Evolutionary conservation across 2,113 vertebrate genomes (phyloP), one percentile per base, ranked within the genome.

Genomic region (Rhinoderma darwinii): DNA sequence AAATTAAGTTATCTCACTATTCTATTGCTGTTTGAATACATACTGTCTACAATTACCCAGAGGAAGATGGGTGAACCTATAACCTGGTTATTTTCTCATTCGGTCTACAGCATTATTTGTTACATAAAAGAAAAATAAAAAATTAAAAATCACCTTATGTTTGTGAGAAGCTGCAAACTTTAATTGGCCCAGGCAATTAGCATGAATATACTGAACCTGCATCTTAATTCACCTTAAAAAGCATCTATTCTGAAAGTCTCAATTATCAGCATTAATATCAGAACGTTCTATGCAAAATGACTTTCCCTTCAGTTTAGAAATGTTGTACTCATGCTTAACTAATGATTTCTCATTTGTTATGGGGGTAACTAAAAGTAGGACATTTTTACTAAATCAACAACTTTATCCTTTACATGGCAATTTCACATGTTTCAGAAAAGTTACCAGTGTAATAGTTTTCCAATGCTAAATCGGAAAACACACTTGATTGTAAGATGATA

Each of bases 211-310:
- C 41, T 18, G n/a, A 85, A 43, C 39, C 39, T 25, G 39, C 66
- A 85, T 47, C 83, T 63, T 75, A 47, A 77, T 85, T 85, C 41
- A 44, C 73, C 74, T 77, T 50, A 9, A 77, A 75, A 84, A 77
- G 18, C 37, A 63, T 41, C 56, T 85, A 85, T 77, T 78, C 68
- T 68, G n/a, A 79, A 86, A 68, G 43, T 86, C 43, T 32, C 84
- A 78, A 84, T 86, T 78, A 86, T 78, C 7, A 37, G n/a, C 74
- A 68, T 68, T 66, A 32, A 30, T 44, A 63, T 43, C 44, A 27
- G 50, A 75, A 74, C 50, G n/a, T 59, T 75, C 17, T 27, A 41
- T 54, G 11, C 5, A 84, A 70, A 59, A 61, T 59, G 10, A 39
- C 11, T 59, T 41, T 59, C 12, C 35, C 54, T 80, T 27, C 73